Conservation (phyloP, 2,888 invertebrate genomes). For the Patella caerulea region DNA sequence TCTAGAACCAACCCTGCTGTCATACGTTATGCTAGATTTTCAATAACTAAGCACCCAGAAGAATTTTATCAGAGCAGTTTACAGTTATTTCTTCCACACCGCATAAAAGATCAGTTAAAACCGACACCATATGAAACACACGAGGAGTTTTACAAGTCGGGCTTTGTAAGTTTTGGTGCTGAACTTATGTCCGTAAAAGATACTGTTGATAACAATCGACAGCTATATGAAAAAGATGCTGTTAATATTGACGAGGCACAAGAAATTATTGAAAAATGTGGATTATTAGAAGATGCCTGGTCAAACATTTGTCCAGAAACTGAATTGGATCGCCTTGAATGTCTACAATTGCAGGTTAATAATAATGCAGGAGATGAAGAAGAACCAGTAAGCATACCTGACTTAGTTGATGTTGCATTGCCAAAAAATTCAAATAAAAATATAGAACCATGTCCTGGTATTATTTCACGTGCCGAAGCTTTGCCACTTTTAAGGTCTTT, state of each 20-base stretch:
- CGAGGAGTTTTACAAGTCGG: conserved; percentile 23
- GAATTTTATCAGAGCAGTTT: conserved; percentile 19
- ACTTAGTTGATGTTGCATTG: background rate
- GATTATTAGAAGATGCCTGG: conserved; percentile 30
- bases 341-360: conserved; percentile 2
- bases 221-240: conserved; percentile 19
- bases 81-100: conserved; percentile 25
- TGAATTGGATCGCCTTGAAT: conserved; percentile 27
- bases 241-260: conserved; percentile 21
- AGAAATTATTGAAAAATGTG: conserved; percentile 16
- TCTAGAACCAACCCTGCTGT: conserved; percentile 13
- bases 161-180: background rate
- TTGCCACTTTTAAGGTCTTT: conserved; percentile 14
- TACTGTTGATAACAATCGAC: conserved; percentile 26
- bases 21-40: conserved; percentile 19
- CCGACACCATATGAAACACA: conserved; percentile 11
- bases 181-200: background rate
- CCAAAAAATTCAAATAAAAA: background rate
- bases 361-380: background rate
- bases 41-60: conserved; percentile 12
- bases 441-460: background rate
- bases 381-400: background rate
- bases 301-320: conserved; percentile 26
- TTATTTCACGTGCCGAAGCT: background rate
- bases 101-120: conserved; percentile 16